Base-by-base conservation (phyloP, 2,113 vertebrate species). In the Myiozetetes cayanensis region DNA sequence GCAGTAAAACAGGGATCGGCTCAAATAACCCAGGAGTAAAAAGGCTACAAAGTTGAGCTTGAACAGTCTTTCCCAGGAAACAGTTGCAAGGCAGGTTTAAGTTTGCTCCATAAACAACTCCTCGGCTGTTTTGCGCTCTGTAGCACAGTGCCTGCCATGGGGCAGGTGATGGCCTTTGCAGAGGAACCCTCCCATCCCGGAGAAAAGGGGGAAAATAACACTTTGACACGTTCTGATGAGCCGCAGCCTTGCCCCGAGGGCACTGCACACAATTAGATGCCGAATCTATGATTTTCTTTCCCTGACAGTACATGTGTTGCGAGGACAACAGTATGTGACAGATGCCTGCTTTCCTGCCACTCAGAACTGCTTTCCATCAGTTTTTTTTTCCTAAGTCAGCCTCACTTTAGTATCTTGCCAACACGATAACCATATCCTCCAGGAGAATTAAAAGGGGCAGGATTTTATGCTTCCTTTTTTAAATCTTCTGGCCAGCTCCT, bases 11-110 rank as follows among this genome's bases (percentile, higher is more conserved):
- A 68, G 47, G 19, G 10, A 11, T 2, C 0, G 1, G 16, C 52
- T 75, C 70, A 31, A 10, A 28, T 8, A 68, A 59, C 6, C 21
- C 47, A 20, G 77, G 39, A 93, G 61, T 17, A 10, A 74, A 74
- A 62, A 63, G 61, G 59, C 85, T 81, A 80, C 59, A 13, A 62
- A 92, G 80, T 20, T 58, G 56, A 82, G 75, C 46, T 67, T 8
- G 35, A 31, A 46, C 33, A 27, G 56, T 9, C 49, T 67, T 92
- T 72, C 15, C 66, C n/a, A 65, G 53, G 22, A 56, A 91, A 87
- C 9, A 74, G 78, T 50, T 73, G 82, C 62, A 87, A 76, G 70
- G 91, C 62, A 82, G 89, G 87, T 87, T 85, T 85, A 83, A 94
- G 78, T 96, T 89, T 90, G 73, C 73, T 85, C 61, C 31, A 2